These are phyloP conservation scores for Oscheius sp. DNA, from an alignment of 2,888 invertebrate species.

Conservation along the genomic window DNA sequence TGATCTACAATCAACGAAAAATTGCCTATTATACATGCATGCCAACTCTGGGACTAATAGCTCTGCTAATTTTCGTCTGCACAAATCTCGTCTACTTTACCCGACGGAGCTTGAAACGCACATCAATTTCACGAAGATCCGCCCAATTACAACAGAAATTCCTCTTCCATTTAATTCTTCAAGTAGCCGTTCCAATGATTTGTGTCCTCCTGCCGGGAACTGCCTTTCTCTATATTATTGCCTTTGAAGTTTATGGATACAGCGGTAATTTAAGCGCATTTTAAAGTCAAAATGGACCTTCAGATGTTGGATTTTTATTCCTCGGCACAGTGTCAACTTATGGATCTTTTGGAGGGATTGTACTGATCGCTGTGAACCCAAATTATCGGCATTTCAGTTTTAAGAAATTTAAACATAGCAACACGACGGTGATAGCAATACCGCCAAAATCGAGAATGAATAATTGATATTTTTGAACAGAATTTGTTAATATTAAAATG, in stretches of 20 bases:
- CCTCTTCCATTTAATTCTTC: not conserved
- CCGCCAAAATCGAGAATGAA: not conserved
- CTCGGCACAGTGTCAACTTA: not conserved
- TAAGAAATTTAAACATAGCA: not conserved
- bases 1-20: not conserved
- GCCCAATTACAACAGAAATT: not conserved
- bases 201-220: not conserved
- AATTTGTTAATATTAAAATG: too few species aligned
- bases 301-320: not conserved
- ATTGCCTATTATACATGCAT: not conserved
- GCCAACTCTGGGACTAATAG: not conserved
- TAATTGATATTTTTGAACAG: too few species aligned
- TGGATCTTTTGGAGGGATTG: not conserved
- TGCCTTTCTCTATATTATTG: conserved; percentile 4
- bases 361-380: not conserved
- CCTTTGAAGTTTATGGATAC: not conserved
- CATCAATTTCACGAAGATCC: conserved; percentile 8
- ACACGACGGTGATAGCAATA: not conserved
- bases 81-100: not conserved
- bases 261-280: not conserved
- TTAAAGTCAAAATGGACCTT: not conserved
- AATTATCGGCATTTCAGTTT: not conserved
- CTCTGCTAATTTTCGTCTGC: not conserved
- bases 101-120: not conserved
- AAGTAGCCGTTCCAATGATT: conserved; percentile 2